A percentile compares a stretch with the other conserved stretches of the same genome.
Conservation (phyloP, 2,888 invertebrate genomes). For the Diadromus collaris region DNA sequence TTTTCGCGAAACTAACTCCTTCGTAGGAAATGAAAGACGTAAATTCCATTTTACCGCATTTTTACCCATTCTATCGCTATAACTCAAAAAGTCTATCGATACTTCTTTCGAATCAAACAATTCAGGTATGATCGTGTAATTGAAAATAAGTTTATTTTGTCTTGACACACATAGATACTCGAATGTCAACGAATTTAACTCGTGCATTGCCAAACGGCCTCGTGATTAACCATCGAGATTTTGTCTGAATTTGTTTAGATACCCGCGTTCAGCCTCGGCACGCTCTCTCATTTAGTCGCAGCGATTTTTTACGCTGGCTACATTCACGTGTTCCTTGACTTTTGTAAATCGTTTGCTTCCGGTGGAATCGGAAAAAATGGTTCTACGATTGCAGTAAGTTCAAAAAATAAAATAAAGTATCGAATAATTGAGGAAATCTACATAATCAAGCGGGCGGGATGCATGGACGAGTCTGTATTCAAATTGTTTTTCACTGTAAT, state of each 20-base stretch:
- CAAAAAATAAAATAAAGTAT: slow-evolving; percentile 20
- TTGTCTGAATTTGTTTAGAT: slow-evolving; percentile 77
- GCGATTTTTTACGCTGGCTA: slow-evolving; percentile 84
- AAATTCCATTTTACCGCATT: neutral
- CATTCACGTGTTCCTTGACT: slow-evolving; percentile 85
- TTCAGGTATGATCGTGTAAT: neutral
- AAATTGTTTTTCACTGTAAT: neutral
- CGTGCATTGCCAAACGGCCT: neutral
- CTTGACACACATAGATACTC: neutral
- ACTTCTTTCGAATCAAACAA: neutral
- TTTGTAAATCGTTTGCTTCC: slow-evolving; percentile 87
- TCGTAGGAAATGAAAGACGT: neutral
- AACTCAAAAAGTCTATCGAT: neutral
- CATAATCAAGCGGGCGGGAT: slow-evolving; percentile 22
- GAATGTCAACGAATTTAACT: slow-evolving; percentile 12
- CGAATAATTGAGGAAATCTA: slow-evolving; percentile 38
- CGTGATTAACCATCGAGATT: slow-evolving; percentile 70
- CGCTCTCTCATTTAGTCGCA: slow-evolving; percentile 78
- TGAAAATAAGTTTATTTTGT: neutral
- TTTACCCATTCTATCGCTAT: neutral
- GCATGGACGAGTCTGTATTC: slow-evolving; percentile 20
- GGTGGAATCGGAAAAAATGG: slow-evolving; percentile 98
- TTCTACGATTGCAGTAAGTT: slow-evolving; percentile 96
- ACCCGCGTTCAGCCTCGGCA: slow-evolving; percentile 73
- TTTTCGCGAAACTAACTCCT: neutral